These are phyloP conservation scores for Ceyx melanurus DNA, from an alignment of 2,113 vertebrate genomes.

Conservation along the genomic window DNA sequence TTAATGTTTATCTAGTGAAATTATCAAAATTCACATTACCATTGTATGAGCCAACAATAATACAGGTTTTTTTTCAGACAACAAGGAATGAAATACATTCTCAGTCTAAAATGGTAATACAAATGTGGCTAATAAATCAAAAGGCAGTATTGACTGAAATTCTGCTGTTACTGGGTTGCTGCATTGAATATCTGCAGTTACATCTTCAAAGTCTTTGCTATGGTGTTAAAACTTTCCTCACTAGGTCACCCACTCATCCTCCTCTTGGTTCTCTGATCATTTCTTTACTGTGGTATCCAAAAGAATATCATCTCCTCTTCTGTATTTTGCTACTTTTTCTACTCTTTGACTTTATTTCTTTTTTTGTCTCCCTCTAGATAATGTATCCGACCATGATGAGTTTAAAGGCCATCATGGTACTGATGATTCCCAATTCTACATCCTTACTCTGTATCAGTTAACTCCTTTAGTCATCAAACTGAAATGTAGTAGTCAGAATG, in stretches of 20 bases:
- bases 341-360: neutral
- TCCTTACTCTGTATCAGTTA: neutral
- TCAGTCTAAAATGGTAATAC: neutral
- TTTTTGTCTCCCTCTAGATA: neutral
- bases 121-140: neutral
- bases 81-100: neutral
- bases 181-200: neutral
- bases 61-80: neutral
- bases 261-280: neutral
- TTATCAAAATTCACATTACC: neutral
- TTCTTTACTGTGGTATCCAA: neutral
- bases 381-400: neutral
- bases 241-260: neutral
- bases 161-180: neutral
- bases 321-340: neutral
- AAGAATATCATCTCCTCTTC: neutral
- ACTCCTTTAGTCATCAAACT: neutral
- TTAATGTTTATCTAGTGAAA: neutral
- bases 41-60: neutral
- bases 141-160: neutral
- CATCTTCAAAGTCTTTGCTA: neutral
- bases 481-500: neutral
- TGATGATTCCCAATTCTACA: neutral
- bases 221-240: neutral
- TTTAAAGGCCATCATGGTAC: neutral